Evolutionary conservation across 2,888 invertebrate species (phyloP).

Genomic region (Limnephilus marmoratus): DNA sequence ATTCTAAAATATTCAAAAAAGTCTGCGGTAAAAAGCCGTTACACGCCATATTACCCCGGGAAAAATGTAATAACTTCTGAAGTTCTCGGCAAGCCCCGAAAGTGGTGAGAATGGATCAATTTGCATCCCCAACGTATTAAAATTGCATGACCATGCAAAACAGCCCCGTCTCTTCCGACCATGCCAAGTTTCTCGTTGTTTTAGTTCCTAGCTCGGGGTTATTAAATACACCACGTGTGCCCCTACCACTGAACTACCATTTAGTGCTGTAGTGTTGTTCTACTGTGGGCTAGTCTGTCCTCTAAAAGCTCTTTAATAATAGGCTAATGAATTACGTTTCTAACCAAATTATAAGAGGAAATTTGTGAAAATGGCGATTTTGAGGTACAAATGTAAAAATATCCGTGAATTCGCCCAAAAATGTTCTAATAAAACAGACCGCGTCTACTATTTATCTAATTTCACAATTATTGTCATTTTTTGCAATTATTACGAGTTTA

Average conservation of each 20-base stretch:
- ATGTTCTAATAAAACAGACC: too few species aligned
- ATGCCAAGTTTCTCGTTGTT: not conserved
- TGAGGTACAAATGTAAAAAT: too few species aligned
- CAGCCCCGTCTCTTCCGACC: not conserved
- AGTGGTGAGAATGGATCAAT: constrained; percentile 2
- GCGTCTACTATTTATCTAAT: too few species aligned
- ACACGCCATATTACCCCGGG: not conserved
- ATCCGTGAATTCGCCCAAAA: too few species aligned
- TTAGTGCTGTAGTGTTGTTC: not conserved
- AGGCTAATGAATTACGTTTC: not conserved
- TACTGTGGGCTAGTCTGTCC: not conserved
- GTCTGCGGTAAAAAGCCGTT: not conserved
- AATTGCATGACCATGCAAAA: constrained; percentile 27
- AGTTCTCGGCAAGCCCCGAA: not conserved
- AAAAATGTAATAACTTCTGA: constrained; percentile 24
- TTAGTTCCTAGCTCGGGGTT: not conserved
- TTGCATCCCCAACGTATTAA: constrained; percentile 10
- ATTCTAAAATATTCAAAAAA: constrained; percentile 19
- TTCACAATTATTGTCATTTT: too few species aligned
- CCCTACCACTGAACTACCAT: not conserved
- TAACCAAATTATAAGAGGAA: not conserved
- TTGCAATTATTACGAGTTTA: too few species aligned
- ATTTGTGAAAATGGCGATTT: too few species aligned
- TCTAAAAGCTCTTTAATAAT: not conserved
- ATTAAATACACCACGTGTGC: constrained; percentile 19